Evolutionary conservation across 2,797 vertebrate species (phyloP).

Genomic region (Crossoptilon crossoptilon): DNA sequence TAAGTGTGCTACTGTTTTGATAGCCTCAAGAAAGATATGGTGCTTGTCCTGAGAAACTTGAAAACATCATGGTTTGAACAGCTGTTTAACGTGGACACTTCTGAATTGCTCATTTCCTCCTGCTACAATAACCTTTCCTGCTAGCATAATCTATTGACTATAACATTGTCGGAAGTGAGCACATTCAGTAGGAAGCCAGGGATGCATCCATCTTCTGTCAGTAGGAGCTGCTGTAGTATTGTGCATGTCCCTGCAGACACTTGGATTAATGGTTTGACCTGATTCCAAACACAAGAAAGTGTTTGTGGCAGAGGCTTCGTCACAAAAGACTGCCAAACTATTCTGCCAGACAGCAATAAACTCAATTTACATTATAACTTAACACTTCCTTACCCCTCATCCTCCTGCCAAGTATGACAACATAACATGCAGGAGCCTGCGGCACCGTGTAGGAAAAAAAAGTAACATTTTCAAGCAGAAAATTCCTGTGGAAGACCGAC

Average conservation of each 20-base stretch:
- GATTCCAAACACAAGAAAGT: conserved; percentile 68
- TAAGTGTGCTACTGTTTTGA: not conserved
- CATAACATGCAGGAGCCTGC: conserved; percentile 51
- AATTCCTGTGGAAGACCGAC: conserved; percentile 20
- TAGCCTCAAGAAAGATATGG: not conserved
- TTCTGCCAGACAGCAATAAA: conserved; percentile 78
- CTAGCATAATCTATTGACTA: not conserved
- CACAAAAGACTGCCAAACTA: conserved; percentile 71
- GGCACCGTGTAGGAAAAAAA: not conserved
- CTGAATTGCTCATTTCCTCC: conserved; percentile 6
- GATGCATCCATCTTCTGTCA: conserved; percentile 42
- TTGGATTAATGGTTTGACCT: conserved; percentile 69
- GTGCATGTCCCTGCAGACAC: conserved; percentile 55
- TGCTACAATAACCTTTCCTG: not conserved
- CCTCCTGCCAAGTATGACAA: conserved; percentile 73
- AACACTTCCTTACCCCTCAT: conserved; percentile 70
- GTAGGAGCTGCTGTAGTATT: conserved; percentile 68
- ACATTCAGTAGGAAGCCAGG: not conserved
- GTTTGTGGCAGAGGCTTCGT: conserved; percentile 74
- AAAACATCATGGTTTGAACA: not conserved
- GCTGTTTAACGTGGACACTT: not conserved
- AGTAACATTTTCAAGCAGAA: conserved; percentile 11
- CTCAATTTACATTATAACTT: conserved; percentile 78
- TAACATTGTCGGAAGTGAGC: not conserved
- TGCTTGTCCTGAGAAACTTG: not conserved